Base-by-base conservation (phyloP, 1,140 invertebrate genomes). In the Lepidotrigona ventralis region DNA sequence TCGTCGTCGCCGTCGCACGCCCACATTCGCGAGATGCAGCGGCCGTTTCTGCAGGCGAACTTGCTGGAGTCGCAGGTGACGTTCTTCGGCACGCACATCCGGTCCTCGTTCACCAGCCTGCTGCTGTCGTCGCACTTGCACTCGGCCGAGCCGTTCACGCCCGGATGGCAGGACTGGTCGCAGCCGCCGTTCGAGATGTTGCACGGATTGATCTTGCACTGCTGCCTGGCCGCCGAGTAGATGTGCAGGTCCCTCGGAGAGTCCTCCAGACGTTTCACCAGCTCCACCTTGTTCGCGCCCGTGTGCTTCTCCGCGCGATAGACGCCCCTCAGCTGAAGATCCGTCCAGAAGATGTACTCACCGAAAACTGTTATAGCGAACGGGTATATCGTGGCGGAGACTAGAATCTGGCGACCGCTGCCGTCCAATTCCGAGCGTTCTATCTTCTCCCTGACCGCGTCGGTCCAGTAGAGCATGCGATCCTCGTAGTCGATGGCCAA, bases 261-360 rank as follows among this genome's bases (percentile, higher is more conserved):
- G 92, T 98, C 97, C 91, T 98, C 98, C 21, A 99, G 94, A 15
- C 98, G 95, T 92, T 98, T 98, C 0, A 99, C 98, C 95, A 99
- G 97, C 92, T 99, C 98, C 14, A 98, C 95, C 96, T 99, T 98
- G 88, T 98, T 97, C 5, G 97, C 97, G 12, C 99, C 99, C 0
- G 99, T 99, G 88, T 99, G 98, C 93, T 99, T 99, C 90, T 99
- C 98, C 0, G 99, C 99, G 77, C 99, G 94, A 90, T 99, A 99
- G 0, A 99, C 98, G 2, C 99, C 99, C 46, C 98, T 95, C 0
- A 99, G 92, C 91, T 99, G 98, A 58, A 99, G 95, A 93, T 99
- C 99, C 0, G 99, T 99, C 98, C 99, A 99, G 93, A 99, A 99
- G 72, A 99, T 99, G 91, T 98, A 98, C 90, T 98, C 96, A 39